Base-by-base conservation (phyloP, 2,113 vertebrate species). In the Spilogale gracilis region DNA sequence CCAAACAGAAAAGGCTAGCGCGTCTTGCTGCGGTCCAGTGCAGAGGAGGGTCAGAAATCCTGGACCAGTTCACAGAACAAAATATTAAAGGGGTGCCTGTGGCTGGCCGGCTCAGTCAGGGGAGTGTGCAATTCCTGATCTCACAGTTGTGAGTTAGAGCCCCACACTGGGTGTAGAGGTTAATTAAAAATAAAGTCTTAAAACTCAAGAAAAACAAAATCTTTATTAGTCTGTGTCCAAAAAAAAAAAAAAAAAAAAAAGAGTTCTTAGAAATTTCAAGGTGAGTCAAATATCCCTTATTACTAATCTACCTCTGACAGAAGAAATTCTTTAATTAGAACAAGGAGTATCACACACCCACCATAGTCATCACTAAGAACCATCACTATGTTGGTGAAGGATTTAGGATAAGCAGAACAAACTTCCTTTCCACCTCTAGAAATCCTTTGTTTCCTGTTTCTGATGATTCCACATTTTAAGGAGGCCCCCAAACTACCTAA, bases 141-240 rank as follows among this genome's bases (percentile, higher is more conserved):
- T 50, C 7, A 16, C 1, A 45, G 74, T 50, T 78, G 12, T 76
- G 74, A 78, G 74, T 50, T 50, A 6, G 2, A 50, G 25, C 45
- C 74, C 74, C 45, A 48, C 25, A 2, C 5, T 2, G 6, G 45
- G 14, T 30, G 4, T 4, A 50, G 45, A 76, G 25, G 25, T 30
- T 78, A 27, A 48, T 50, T 78, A 78, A 78, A 78, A 50, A 78
- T 50, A 50, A 30, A 78, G 25, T 50, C 45, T 78, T 78, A 30
- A 78, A 89, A 91, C n/a, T n/a, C 71, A 52, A 94, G 63, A 76
- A 95, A 91, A 91, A 92, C 13, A 18, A 85, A 91, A 61, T 23
- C 54, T 61, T 30, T 54, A 74, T 65, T 27, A 82, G 21, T 50
- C 54, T 73, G 25, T 78, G 43, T 56, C 61, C 23, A 86, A 76